Evolutionary conservation across 2,113 vertebrate species (phyloP).

Genomic region (Terrapene triunguis): DNA sequence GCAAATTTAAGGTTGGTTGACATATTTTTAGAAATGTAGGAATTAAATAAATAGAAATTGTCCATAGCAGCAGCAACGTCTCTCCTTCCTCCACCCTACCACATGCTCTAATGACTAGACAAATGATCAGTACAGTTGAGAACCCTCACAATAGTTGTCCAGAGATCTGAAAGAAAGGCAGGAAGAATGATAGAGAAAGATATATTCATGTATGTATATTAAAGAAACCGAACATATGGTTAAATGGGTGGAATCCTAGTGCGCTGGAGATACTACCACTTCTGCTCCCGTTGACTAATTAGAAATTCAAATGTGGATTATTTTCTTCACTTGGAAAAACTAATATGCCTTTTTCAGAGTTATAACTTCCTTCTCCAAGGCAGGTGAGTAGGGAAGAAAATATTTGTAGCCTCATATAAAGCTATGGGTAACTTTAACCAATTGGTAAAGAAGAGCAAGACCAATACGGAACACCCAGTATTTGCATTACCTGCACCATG

Average conservation of each 20-base stretch:
- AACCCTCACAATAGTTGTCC: background rate
- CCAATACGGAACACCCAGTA: background rate
- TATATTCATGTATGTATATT: background rate
- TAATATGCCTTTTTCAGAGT: background rate
- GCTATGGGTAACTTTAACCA: background rate
- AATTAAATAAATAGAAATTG: background rate
- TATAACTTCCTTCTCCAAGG: background rate
- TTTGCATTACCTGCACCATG: background rate
- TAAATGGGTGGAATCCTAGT: background rate
- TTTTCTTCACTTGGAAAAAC: background rate
- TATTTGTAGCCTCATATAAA: background rate
- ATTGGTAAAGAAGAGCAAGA: background rate
- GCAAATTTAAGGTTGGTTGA: background rate
- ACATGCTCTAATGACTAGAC: background rate
- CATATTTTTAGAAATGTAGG: background rate
- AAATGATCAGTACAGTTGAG: background rate
- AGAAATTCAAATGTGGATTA: background rate
- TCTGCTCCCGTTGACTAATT: background rate
- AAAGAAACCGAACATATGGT: background rate
- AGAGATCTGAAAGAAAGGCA: background rate
- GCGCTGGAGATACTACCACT: rapidly evolving
- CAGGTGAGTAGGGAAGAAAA: background rate
- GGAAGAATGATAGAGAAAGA: background rate
- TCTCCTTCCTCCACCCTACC: background rate
- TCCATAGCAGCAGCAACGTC: background rate